These are phyloP conservation scores for Clanis bilineata DNA, from an alignment of 2,888 invertebrate species.

Conservation along the genomic window DNA sequence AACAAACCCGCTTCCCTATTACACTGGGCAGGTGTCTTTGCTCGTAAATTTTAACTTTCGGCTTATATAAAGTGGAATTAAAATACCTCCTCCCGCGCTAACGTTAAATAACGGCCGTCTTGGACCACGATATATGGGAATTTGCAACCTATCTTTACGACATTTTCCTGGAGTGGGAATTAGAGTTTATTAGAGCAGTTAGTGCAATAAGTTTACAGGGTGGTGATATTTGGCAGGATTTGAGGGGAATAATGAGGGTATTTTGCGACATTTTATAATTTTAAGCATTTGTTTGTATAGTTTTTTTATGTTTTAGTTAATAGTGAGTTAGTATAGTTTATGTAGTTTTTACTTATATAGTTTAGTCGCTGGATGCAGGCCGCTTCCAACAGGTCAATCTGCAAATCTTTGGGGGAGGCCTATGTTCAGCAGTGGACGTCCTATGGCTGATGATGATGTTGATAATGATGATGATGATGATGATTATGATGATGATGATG, in stretches of 20 bases:
- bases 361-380: no score
- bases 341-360: no score
- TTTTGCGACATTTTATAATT: no score
- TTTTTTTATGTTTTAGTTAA: no score
- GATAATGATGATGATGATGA: no score
- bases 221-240: background rate
- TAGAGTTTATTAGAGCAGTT: background rate
- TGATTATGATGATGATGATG: no score
- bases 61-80: conserved; percentile 31
- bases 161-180: background rate
- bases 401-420: no score
- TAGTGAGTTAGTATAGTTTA: no score
- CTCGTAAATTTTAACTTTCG: conserved; percentile 34
- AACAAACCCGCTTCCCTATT: background rate
- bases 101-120: conserved; percentile 23
- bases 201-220: background rate
- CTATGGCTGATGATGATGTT: no score
- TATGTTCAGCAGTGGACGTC: no score
- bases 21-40: conserved; percentile 26
- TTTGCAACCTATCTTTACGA: conserved; percentile 4
- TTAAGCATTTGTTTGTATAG: no score
- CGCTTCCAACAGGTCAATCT: no score
- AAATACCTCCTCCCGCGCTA: conserved; percentile 20
- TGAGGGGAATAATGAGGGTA: background rate
- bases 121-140: background rate